Conservation (phyloP, 2,888 invertebrate species). For the Heliconius sara region DNA sequence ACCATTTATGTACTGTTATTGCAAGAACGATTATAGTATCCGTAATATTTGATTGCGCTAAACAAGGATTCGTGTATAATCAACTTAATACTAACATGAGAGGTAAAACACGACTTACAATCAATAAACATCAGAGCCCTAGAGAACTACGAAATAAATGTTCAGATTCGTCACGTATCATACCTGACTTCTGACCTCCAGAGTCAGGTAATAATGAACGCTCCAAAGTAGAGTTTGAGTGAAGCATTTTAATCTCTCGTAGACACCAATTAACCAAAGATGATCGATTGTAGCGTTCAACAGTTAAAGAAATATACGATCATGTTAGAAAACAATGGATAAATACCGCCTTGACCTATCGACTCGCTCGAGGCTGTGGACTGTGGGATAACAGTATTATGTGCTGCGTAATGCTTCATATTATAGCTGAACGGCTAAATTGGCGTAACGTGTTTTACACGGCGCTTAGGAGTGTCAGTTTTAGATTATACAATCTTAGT, state of each 20-base stretch:
- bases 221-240: conserved; percentile 35
- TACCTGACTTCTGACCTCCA: conserved; percentile 51
- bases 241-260: conserved; percentile 35
- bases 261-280: conserved; percentile 48
- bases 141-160: conserved; percentile 32
- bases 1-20: conserved; percentile 26
- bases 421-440: conserved; percentile 3
- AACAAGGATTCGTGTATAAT: conserved; percentile 39
- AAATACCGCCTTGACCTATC: conserved; percentile 72
- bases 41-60: conserved; percentile 36
- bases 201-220: conserved; percentile 45
- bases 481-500: not conserved
- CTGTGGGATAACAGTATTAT: conserved; percentile 31
- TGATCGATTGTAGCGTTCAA: conserved; percentile 46
- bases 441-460: not conserved
- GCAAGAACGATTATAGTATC: conserved; percentile 35
- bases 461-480: not conserved
- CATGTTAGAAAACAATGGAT: conserved; percentile 64
- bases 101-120: conserved; percentile 59
- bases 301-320: conserved; percentile 39
- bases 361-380: conserved; percentile 60
- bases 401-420: conserved; percentile 23
- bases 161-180: conserved; percentile 49
- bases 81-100: conserved; percentile 49
- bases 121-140: conserved; percentile 35